phyloP scores from a whole-genome alignment of 2,113 vertebrate species.

The Xiphias gladius region DNA sequence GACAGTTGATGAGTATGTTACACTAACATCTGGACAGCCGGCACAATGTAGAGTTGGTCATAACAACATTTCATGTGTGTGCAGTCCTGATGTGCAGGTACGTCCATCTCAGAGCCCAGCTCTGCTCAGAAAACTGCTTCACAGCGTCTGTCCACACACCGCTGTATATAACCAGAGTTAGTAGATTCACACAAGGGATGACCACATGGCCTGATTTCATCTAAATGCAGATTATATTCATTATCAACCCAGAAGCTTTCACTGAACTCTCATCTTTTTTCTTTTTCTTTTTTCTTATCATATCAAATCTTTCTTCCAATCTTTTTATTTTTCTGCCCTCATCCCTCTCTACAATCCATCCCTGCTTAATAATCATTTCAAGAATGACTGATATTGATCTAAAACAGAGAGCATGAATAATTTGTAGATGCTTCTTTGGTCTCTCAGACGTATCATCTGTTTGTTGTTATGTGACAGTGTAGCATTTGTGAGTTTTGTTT shows the following conservation, averaged over 20 bases:
- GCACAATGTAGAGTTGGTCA: too few species aligned
- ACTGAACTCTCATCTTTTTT: conserved; percentile 46
- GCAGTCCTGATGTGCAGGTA: conserved; percentile 14
- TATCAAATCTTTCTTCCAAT: conserved; percentile 43
- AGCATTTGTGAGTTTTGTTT: conserved; percentile 58
- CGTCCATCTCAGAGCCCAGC: too few species aligned
- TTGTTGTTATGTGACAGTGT: conserved; percentile 43
- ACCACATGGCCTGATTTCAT: conserved; percentile 56
- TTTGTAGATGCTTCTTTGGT: conserved; percentile 52
- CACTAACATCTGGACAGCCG: too few species aligned
- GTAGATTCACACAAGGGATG: conserved; percentile 56
- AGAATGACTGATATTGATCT: conserved; percentile 52
- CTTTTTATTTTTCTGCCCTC: conserved; percentile 26
- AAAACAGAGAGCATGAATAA: conserved; percentile 56
- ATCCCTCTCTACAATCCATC: conserved; percentile 10
- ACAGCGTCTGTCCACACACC: too few species aligned
- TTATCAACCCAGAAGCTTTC: conserved; percentile 58
- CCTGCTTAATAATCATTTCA: conserved; percentile 53
- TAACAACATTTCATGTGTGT: too few species aligned
- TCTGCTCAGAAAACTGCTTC: neutral
- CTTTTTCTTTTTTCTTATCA: neutral
- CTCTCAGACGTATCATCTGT: conserved; percentile 39
- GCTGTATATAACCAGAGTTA: conserved; percentile 29
- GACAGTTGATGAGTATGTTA: too few species aligned
- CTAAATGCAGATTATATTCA: conserved; percentile 75